These are phyloP conservation scores for Ceriagrion tenellum DNA, from an alignment of 2,888 invertebrate genomes.

Conservation along the genomic window DNA sequence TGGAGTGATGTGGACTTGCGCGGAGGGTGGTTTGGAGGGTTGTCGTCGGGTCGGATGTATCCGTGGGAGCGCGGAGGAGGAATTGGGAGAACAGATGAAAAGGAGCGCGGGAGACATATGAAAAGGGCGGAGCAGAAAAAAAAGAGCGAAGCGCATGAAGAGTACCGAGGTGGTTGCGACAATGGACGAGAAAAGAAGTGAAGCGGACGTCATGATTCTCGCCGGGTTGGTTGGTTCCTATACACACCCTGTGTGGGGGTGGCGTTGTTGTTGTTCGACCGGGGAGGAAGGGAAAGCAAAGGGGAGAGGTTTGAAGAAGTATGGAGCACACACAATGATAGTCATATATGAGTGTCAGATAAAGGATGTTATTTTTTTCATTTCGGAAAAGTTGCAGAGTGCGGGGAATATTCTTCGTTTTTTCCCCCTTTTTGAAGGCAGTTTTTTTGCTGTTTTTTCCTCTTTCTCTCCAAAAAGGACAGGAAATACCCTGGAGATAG, in stretches of 20 bases:
- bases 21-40: not conserved
- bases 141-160: conserved; percentile 12
- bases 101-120: not conserved
- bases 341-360: conserved; percentile 59
- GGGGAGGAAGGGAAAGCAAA: not conserved
- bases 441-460: conserved; percentile 1
- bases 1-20: not conserved
- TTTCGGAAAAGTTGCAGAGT: conserved; percentile 49
- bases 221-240: conserved; percentile 44
- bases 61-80: not conserved
- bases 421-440: conserved; percentile 30
- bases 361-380: conserved; percentile 38
- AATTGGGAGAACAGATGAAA: not conserved
- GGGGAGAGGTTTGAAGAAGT: conserved; percentile 24
- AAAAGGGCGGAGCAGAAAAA: not conserved
- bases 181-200: conserved; percentile 45
- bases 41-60: conserved; percentile 13
- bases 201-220: conserved; percentile 63
- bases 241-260: not conserved
- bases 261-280: too few relatives aligned
- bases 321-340: conserved; percentile 54
- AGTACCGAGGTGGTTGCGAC: conserved; percentile 61
- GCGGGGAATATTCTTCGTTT: conserved; percentile 29
- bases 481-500: conserved; percentile 67
- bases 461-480: conserved; percentile 41